Percentiles rank a stretch among this genome's conserved stretches.
Conservation (phyloP, 2,797 vertebrate species). For the Poecile montanus region DNA sequence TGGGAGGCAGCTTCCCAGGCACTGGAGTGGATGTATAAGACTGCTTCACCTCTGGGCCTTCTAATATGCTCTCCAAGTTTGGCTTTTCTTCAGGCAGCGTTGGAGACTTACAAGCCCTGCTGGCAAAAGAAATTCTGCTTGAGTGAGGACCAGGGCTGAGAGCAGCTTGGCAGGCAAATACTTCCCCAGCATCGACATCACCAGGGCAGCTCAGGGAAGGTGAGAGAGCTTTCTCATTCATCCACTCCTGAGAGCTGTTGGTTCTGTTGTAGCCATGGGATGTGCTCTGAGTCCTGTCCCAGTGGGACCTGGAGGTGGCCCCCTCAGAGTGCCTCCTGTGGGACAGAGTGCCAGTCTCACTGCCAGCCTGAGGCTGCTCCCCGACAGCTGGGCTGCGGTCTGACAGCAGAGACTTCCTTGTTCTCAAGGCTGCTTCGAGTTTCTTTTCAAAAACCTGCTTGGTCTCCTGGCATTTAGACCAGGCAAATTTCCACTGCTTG, state of each 20-base stretch:
- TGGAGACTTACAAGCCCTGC: conserved; percentile 21
- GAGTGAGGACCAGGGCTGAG: not conserved
- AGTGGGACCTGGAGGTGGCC: not conserved
- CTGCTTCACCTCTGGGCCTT: conserved; percentile 20
- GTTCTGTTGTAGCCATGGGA: conserved; percentile 69
- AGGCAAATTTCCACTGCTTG: conserved; percentile 88
- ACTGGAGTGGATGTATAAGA: conserved; percentile 12
- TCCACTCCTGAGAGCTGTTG: conserved; percentile 60
- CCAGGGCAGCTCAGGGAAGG: conserved; percentile 31
- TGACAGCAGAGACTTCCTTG: conserved; percentile 34
- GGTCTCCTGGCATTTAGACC: conserved; percentile 91
- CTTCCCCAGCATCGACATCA: not conserved
- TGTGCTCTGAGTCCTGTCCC: conserved; percentile 64
- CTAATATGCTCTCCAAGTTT: conserved; percentile 25
- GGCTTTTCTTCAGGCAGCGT: conserved; percentile 69
- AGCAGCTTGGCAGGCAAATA: not conserved
- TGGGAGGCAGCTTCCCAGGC: conserved; percentile 37
- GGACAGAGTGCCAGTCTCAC: not conserved
- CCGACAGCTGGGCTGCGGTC: not conserved
- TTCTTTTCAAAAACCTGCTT: conserved; percentile 88
- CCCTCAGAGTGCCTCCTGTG: conserved; percentile 66
- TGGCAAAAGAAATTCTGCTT: not conserved
- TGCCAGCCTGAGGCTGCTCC: not conserved
- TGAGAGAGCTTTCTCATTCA: conserved; percentile 51
- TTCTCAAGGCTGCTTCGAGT: conserved; percentile 81